Percentiles rank a stretch among this genome's conserved stretches.
Evolutionary conservation across 1,140 invertebrate genomes (phyloP).

Genomic region (Drosophila watanabei): DNA sequence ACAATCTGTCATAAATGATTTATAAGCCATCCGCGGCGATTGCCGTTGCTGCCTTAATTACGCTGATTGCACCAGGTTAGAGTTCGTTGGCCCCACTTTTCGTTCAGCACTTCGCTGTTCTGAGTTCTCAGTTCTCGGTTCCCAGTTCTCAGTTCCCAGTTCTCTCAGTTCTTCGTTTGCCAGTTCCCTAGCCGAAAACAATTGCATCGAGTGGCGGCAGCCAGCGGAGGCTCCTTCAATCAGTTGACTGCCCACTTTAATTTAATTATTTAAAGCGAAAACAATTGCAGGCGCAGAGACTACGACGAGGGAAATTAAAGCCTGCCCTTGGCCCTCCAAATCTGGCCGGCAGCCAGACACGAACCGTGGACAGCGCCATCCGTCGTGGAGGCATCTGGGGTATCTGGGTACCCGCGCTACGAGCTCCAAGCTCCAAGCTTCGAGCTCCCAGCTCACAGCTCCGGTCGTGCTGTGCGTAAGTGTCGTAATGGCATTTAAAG

Average conservation of each 20-base stretch:
- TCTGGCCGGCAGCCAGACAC: conserved; percentile 58
- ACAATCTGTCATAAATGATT: conserved; percentile 82
- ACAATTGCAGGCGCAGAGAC: conserved; percentile 60
- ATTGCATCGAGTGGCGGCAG: conserved; percentile 60
- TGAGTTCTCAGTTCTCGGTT: neutral
- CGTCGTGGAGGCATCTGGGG: conserved; percentile 1
- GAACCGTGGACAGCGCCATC: conserved; percentile 21
- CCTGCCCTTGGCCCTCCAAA: conserved; percentile 41
- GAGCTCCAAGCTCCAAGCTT: neutral
- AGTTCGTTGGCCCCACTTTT: conserved; percentile 60
- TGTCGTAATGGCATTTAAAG: conserved; percentile 84
- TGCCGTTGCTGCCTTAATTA: conserved; percentile 60
- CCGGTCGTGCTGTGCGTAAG: conserved; percentile 61
- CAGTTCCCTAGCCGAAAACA: conserved; percentile 52
- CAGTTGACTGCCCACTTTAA: conserved; percentile 76
- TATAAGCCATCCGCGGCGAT: conserved; percentile 55
- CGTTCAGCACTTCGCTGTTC: conserved; percentile 2
- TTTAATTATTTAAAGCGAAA: conserved; percentile 84
- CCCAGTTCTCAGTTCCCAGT: neutral
- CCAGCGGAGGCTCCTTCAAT: conserved; percentile 55
- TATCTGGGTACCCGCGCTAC: neutral
- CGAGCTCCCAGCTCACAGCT: conserved; percentile 1
- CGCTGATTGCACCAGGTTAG: conserved; percentile 48
- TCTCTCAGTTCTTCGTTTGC: conserved; percentile 2
- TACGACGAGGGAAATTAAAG: conserved; percentile 27